Base-by-base conservation (phyloP, 1,140 invertebrate genomes). In the Pseudomyrmex sp. region DNA sequence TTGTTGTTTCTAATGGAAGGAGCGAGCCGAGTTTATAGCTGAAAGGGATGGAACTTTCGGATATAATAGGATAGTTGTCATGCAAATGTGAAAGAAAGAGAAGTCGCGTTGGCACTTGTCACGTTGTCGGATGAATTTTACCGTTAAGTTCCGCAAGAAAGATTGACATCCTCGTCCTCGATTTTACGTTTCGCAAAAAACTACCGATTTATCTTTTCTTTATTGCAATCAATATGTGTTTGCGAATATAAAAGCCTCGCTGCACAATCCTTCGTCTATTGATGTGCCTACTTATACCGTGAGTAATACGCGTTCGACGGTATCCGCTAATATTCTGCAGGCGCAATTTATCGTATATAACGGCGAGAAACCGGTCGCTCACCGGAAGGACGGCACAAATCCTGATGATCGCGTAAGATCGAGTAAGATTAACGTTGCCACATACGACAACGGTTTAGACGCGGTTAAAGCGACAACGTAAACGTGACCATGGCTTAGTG, bases 401-500 rank as follows among this genome's bases (percentile, higher is more conserved):
- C 66, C 76, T 46, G 54, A 80, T 59, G 76, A 80, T 80, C 65
- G 76, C 76, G 76, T 80, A 80, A 80, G 76, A 80, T 72, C 76
- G 76, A 80, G 76, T 80, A 70, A 82, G 87, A 84, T 83, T 85
- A 68, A 90, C 85, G 85, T 90, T 91, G 88, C 87, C 88, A 87
- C 70, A 83, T 75, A 87, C 69, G 83, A 85, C 86, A 87, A 83
- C 87, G 89, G 91, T 89, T 91, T 90, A 88, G 88, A 85, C 84
- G 83, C 84, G 88, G 86, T 83, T 88, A 79, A 82, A 84, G 84
- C 86, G 86, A 88, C 82, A 90, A 90, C 84, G 89, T 91, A 90
- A 92, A 92, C 90, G 90, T 91, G 90, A 92, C 91, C 90, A 85
- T 91, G 91, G 89, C 89, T 94, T 94, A 93, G 92, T 93, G 90